Base-by-base conservation (phyloP, 1,140 invertebrate species). In the Aleiodes sp. region DNA sequence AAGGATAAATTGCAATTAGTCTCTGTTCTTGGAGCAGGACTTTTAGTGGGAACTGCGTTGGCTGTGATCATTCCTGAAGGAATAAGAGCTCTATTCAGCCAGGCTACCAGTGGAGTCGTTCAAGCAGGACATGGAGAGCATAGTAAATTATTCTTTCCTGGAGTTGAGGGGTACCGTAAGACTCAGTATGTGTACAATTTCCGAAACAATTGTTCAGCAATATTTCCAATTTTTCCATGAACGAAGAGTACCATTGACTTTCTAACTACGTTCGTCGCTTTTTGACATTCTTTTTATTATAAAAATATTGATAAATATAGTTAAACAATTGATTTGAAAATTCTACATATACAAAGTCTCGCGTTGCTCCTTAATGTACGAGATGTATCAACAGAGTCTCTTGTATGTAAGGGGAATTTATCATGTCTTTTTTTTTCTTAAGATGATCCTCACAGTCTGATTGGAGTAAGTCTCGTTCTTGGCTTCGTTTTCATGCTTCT, bases 11-110 rank as follows among this genome's bases (percentile, higher is more conserved):
- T 99, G 21, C 94, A 98, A 80, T 88, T 96, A 76, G 92, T 99
- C 29, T 98, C 97, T 19, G 92, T 99, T 31, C 90, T 99, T 52
- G 98, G 98, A 56, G 97, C 98, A 56, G 98, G 98, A 24, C 88
- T 99, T 7, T 87, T 99, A n/a, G 96, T 99, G 41, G 98, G 98
- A 2, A 99, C 98, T 65, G 97, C 98, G 0, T 84, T 99, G 57
- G 94, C 96, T 68, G 97, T 99, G 0, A 99, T 99, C 52, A 99
- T 99, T 77, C 98, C 98, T 0, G 98, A 99, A 88, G 98, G 98
- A 33, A 94, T 99, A 28, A 89, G 96, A 72, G 93, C 96, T 2
- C 85, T 99, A 28, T 91, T 92, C 73, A 85, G 76, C 31, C 85
- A 73, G 24, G 78, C 78, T 67, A 43, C 21, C 39, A 59, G 28